These are phyloP conservation scores for Pseudopodoces humilis DNA, from an alignment of 2,113 vertebrate genomes.

Conservation along the genomic window DNA sequence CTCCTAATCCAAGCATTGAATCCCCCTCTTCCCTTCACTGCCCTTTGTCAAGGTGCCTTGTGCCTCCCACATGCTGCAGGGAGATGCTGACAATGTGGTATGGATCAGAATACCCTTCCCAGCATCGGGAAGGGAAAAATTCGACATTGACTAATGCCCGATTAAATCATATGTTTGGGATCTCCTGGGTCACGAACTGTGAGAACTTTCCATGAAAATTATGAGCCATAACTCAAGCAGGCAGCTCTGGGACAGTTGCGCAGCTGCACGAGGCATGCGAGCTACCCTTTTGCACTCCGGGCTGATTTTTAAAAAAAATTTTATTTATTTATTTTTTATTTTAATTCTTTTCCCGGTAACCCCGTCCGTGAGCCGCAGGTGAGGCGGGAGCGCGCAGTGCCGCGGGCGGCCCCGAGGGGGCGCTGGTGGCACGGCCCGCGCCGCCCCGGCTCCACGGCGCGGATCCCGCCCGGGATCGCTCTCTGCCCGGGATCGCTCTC, in stretches of 20 bases:
- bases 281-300: not conserved
- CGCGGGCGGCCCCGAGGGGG: constrained; percentile 38
- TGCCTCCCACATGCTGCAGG: not conserved
- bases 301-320: not conserved
- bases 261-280: constrained; percentile 18
- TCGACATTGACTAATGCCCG: constrained; percentile 1
- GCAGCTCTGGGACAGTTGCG: constrained; percentile 2
- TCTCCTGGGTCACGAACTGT: constrained; percentile 33
- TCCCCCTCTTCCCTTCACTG: not conserved
- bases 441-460: not conserved
- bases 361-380: not conserved
- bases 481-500: too few relatives aligned
- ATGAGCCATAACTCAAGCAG: constrained; percentile 34
- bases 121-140: not conserved
- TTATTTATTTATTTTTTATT: too few relatives aligned
- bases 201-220: constrained; percentile 15
- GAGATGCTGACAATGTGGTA: not conserved
- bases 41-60: not conserved
- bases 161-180: constrained; percentile 53
- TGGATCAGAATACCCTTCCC: not conserved
- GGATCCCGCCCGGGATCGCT: not conserved
- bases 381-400: not conserved
- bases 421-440: not conserved
- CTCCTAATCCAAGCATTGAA: not conserved
- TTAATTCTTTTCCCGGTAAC: too few relatives aligned